A percentile compares a stretch with the other conserved stretches of the same genome.
Conservation (phyloP, 1,140 invertebrate genomes). For the Sinella curviseta region DNA sequence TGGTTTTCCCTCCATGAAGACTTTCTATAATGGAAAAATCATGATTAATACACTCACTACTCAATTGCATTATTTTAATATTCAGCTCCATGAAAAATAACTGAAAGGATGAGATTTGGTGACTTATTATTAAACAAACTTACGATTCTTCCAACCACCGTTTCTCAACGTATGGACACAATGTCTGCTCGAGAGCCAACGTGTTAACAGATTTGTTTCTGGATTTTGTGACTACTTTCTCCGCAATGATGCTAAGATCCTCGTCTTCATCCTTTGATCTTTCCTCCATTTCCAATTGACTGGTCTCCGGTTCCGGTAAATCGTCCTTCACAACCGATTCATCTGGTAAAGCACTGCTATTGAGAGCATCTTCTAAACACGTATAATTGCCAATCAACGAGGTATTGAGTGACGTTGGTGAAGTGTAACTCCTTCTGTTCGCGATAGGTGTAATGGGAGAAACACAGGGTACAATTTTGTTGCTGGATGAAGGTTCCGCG, state of each 20-base stretch:
- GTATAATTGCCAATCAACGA: not conserved
- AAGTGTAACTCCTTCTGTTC: not conserved
- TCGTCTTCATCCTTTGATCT: constrained; percentile 5
- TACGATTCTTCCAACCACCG: not conserved
- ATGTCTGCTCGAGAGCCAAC: constrained; percentile 29
- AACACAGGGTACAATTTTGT: not conserved
- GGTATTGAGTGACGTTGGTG: not conserved
- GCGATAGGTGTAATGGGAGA: not conserved
- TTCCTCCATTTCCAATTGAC: not conserved
- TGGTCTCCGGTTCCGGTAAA: not conserved
- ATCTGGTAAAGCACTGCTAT: not conserved
- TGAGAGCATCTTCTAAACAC: not conserved
- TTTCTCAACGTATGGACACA: constrained; percentile 14
- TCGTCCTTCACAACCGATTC: not conserved
- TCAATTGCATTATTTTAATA: too few relatives aligned
- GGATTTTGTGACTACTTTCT: not conserved
- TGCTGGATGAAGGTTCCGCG: not conserved
- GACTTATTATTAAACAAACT: too few relatives aligned
- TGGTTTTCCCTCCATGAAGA: not conserved
- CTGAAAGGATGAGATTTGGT: too few relatives aligned
- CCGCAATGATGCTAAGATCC: not conserved
- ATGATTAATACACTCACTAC: too few relatives aligned
- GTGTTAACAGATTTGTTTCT: constrained; percentile 22
- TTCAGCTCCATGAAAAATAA: too few relatives aligned
- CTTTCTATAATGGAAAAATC: not conserved